These are phyloP conservation scores for Chironomus tepperi DNA, from an alignment of 1,140 invertebrate genomes.

Conservation along the genomic window DNA sequence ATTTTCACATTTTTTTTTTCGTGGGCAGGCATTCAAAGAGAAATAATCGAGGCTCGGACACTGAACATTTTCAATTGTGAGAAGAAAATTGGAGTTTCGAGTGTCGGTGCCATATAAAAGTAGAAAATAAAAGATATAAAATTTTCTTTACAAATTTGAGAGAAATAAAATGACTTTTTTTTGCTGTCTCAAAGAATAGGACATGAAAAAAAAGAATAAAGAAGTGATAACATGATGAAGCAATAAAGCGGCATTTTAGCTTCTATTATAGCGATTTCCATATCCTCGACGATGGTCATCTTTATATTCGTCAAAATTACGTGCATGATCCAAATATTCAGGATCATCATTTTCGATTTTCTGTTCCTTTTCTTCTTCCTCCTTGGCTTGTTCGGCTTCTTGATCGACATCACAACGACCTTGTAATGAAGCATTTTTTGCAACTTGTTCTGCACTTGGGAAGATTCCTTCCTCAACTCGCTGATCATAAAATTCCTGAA, in stretches of 20 bases:
- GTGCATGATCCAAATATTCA: conserved; percentile 53
- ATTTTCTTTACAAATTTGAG: not conserved
- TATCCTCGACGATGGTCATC: conserved; percentile 80
- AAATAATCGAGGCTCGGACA: too few species aligned
- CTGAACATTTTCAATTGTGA: too few species aligned
- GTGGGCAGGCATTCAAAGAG: too few species aligned
- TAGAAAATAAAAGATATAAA: not conserved
- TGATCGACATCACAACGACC: conserved; percentile 36
- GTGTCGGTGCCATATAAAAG: not conserved
- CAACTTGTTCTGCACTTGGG: conserved; percentile 36
- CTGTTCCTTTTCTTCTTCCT: conserved; percentile 50
- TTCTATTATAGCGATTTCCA: conserved; percentile 57
- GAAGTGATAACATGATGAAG: not conserved
- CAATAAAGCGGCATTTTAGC: not conserved
- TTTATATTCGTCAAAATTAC: conserved; percentile 85
- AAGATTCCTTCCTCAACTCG: conserved; percentile 70
- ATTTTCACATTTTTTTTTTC: too few species aligned
- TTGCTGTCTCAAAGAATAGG: not conserved
- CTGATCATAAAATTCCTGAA: conserved; percentile 93
- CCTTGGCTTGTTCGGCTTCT: conserved; percentile 45
- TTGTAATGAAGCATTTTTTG: conserved; percentile 29
- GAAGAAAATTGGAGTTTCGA: too few species aligned
- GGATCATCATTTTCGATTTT: conserved; percentile 67
- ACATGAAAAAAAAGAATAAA: not conserved
- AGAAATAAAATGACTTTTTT: not conserved